These are phyloP conservation scores for Ctena decussata DNA, from an alignment of 2,888 invertebrate genomes.

Conservation along the genomic window DNA sequence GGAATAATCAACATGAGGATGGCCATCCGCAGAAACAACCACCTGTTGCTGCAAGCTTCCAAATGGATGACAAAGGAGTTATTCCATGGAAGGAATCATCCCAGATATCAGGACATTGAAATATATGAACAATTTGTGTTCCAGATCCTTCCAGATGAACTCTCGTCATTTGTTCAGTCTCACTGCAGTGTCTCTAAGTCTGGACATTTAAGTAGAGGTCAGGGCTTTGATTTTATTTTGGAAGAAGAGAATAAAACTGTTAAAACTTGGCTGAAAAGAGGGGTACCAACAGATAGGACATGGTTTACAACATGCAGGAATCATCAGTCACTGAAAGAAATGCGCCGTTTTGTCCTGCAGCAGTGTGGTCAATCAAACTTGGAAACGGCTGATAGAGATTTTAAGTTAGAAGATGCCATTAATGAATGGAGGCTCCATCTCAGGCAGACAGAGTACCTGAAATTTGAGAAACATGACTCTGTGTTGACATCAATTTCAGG, in stretches of 20 bases:
- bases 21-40: constrained; percentile 25
- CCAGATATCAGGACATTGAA: constrained; percentile 41
- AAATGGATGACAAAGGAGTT: constrained; percentile 44
- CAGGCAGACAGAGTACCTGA: neutral
- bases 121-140: constrained; percentile 20
- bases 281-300: constrained; percentile 19
- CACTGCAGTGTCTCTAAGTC: constrained; percentile 22
- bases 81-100: constrained; percentile 39
- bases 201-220: constrained; percentile 23
- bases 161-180: neutral
- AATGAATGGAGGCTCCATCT: neutral
- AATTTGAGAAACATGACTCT: constrained; percentile 15
- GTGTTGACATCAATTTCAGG: constrained; percentile 11
- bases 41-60: neutral
- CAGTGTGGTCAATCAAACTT: neutral
- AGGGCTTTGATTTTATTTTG: constrained; percentile 38
- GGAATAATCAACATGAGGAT: constrained; percentile 32
- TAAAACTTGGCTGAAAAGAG: constrained; percentile 28
- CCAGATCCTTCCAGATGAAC: constrained; percentile 6
- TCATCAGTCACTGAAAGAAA: constrained; percentile 9
- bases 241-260: constrained; percentile 37
- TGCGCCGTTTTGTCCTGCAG: neutral
- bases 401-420: neutral
- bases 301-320: constrained; percentile 32
- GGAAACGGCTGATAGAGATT: neutral